Evolutionary conservation across 2,113 vertebrate genomes (phyloP).

Genomic region (Monarcha castaneiventris): DNA sequence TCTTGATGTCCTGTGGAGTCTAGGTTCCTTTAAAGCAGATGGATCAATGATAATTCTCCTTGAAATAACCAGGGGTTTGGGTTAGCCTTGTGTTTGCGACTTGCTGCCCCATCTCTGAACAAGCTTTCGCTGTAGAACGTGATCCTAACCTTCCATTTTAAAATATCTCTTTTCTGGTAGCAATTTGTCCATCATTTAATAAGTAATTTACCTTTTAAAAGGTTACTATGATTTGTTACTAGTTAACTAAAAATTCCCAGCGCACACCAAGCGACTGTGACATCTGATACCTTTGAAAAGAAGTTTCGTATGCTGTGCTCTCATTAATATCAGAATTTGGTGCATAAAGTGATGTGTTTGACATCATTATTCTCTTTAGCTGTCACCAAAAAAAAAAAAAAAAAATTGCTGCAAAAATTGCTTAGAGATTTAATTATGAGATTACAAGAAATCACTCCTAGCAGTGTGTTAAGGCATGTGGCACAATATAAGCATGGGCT

Average conservation of each 20-base stretch:
- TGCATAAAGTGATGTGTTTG: background rate
- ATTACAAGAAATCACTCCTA: conserved; percentile 16
- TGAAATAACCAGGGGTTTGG: background rate
- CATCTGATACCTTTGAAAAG: background rate
- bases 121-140: background rate
- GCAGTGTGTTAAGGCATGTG: conserved; percentile 21
- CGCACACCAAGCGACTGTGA: background rate
- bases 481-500: conserved; percentile 22
- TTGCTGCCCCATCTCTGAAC: background rate
- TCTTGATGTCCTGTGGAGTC: background rate
- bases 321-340: background rate
- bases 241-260: conserved; percentile 40
- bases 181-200: conserved; percentile 29
- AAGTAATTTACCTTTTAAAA: conserved; percentile 43
- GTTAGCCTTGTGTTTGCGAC: background rate
- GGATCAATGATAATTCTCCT: background rate
- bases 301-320: background rate
- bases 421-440: conserved; percentile 40
- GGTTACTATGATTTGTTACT: conserved; percentile 33
- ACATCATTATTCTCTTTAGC: background rate
- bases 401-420: background rate
- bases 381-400: background rate
- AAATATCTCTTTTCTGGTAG: background rate
- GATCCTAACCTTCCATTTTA: background rate
- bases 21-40: background rate